These are phyloP conservation scores for Euleptes europaea DNA, from an alignment of 2,113 vertebrate species.

Conservation along the genomic window DNA sequence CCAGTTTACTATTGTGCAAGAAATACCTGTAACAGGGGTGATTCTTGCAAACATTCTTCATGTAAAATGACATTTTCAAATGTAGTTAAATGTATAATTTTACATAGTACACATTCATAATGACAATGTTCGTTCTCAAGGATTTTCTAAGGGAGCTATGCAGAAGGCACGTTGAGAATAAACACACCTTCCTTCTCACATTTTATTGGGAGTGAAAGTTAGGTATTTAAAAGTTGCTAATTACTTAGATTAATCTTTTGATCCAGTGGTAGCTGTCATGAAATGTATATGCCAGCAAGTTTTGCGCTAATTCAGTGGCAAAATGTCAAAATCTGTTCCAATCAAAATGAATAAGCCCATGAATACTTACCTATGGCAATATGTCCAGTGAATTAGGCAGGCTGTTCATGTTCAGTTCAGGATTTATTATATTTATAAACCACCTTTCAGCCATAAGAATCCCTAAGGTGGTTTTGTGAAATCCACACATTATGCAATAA, in stretches of 20 bases:
- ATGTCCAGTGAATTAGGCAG: background rate
- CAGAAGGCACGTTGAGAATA: background rate
- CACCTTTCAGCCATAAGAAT: no score
- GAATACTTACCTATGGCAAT: constrained; percentile 10
- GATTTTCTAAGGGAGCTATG: no score
- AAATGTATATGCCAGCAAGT: background rate
- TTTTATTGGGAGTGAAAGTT: background rate
- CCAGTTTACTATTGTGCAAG: background rate
- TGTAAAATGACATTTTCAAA: no score
- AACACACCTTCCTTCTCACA: background rate
- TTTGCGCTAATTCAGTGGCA: background rate
- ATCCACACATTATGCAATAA: no score
- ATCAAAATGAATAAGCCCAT: background rate
- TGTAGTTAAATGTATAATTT: no score
- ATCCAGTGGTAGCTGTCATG: background rate
- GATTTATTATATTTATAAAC: no score
- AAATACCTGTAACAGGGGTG: background rate
- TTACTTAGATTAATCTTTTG: background rate
- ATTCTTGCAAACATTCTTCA: no score
- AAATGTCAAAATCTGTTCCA: background rate
- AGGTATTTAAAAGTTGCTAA: background rate
- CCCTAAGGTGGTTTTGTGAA: no score
- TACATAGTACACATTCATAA: no score
- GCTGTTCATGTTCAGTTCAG: no score
- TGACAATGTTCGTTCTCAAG: no score